A percentile compares a stretch with the other conserved stretches of the same genome.
Conservation (phyloP, 2,113 vertebrate species). For the Xenopus tropicalis region UCB_Xtro_10.0 CM004448.2:10962501-10963000, state of each 20-base stretch:
- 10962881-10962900: too few species aligned
- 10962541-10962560: background rate
- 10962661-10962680: slow-evolving; percentile 13
- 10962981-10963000: too few species aligned
- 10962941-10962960: too few species aligned
- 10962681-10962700: slow-evolving; percentile 3
- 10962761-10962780: background rate
- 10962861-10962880: too few species aligned
- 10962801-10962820: background rate
- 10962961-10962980: too few species aligned
- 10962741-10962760: background rate
- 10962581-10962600: background rate
- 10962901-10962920: too few species aligned
- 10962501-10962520: too few species aligned
- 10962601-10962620: background rate
- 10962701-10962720: slow-evolving; percentile 16
- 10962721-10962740: background rate
- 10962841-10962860: too few species aligned
- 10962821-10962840: too few species aligned
- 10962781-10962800: slow-evolving; percentile 3
- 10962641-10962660: slow-evolving; percentile 2
- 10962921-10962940: too few species aligned
- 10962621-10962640: background rate
- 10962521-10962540: background rate
- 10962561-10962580: background rate